Evolutionary conservation across 2,888 invertebrate genomes (phyloP).

Genomic region (Cataglyphis altisquamis): DNA sequence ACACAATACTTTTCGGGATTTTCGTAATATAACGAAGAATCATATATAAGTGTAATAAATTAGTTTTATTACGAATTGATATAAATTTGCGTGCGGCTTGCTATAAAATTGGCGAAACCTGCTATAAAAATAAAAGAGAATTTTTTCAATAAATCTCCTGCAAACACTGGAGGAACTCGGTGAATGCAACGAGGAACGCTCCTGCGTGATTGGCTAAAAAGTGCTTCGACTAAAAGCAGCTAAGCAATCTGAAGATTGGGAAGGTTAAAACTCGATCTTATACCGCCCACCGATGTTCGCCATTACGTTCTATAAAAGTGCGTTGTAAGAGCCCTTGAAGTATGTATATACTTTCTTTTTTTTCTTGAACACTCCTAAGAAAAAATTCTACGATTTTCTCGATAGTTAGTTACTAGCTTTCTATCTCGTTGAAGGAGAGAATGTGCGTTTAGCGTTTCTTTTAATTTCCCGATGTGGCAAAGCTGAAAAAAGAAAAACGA

Average conservation of each 20-base stretch:
- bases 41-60: neutral
- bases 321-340: constrained; percentile 51
- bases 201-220: constrained; percentile 52
- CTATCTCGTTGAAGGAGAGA: constrained; percentile 38
- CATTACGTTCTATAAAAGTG: constrained; percentile 51
- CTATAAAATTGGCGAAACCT: neutral
- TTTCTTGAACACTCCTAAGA: constrained; percentile 38
- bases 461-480: constrained; percentile 24
- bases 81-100: neutral
- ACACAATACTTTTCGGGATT: neutral
- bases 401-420: constrained; percentile 52
- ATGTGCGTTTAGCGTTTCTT: constrained; percentile 39
- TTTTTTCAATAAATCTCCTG: constrained; percentile 37
- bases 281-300: constrained; percentile 45
- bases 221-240: constrained; percentile 53
- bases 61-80: neutral
- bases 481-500: constrained; percentile 20
- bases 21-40: neutral
- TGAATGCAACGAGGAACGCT: constrained; percentile 33
- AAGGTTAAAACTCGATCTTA: constrained; percentile 54
- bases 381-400: constrained; percentile 54
- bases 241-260: constrained; percentile 57
- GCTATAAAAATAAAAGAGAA: constrained; percentile 14
- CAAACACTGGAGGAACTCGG: constrained; percentile 42
- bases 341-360: constrained; percentile 32